Conservation (phyloP, 2,113 vertebrate species). For the Tapirus terrestris region DNA sequence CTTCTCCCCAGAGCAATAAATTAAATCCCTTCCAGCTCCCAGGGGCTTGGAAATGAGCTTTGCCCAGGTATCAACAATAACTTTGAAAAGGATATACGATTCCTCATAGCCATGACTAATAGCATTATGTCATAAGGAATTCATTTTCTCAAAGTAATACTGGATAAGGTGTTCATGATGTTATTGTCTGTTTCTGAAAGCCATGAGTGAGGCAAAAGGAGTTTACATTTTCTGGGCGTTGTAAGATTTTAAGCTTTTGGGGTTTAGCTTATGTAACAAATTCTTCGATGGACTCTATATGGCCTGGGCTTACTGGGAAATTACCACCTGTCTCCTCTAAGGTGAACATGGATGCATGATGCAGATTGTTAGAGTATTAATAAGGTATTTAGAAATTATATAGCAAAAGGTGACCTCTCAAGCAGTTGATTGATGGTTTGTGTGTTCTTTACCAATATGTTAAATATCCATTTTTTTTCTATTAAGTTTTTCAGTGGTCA, state of each 20-base stretch:
- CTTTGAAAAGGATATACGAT: conserved; percentile 52
- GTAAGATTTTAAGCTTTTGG: not conserved
- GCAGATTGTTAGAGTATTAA: not conserved
- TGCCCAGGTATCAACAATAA: conserved; percentile 65
- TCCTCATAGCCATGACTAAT: conserved; percentile 51
- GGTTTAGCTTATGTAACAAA: not conserved
- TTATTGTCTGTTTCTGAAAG: conserved; percentile 49
- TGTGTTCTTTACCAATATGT: not conserved
- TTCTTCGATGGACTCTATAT: not conserved
- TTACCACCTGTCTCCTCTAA: not conserved
- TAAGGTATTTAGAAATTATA: not conserved
- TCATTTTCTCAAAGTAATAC: conserved; percentile 61
- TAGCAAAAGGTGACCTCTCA: not conserved
- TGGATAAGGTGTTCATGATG: not conserved
- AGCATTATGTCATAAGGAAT: conserved; percentile 55
- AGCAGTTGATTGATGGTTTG: not conserved
- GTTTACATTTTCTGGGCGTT: not conserved
- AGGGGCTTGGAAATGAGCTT: not conserved
- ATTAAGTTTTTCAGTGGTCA: not conserved
- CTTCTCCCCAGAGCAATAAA: conserved; percentile 59
- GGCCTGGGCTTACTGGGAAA: not conserved
- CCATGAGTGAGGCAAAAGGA: not conserved
- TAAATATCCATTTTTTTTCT: not conserved
- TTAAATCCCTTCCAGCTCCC: conserved; percentile 67
- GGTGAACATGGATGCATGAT: not conserved